phyloP scores from a whole-genome alignment of 2,888 invertebrate species.

The Tenthredo amoena region DNA sequence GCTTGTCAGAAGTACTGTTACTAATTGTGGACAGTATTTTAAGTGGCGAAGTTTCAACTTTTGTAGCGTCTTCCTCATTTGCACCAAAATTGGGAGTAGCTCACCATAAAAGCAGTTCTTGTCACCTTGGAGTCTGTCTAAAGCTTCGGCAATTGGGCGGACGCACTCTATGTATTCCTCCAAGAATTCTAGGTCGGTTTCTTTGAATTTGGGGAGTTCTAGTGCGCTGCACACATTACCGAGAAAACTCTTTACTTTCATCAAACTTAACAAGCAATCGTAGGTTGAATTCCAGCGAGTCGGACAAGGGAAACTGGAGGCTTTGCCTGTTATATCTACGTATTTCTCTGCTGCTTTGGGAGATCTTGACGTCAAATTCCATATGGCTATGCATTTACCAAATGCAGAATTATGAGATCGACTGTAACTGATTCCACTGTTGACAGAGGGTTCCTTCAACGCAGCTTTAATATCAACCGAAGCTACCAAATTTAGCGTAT shows the following conservation, averaged over 20 bases:
- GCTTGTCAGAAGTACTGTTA: conserved; percentile 30
- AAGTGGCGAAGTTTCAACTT: conserved; percentile 21
- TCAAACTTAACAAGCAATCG: conserved; percentile 1
- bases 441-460: too few relatives aligned
- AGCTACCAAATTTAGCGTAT: too few relatives aligned
- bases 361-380: conserved; percentile 31
- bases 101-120: conserved; percentile 22
- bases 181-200: conserved; percentile 35
- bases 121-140: conserved; percentile 27
- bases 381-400: conserved; percentile 11
- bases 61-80: conserved; percentile 23
- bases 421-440: too few relatives aligned
- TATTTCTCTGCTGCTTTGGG: conserved; percentile 37
- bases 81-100: conserved; percentile 20
- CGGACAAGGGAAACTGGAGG: conserved; percentile 23
- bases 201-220: background rate
- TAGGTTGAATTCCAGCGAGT: conserved; percentile 30
- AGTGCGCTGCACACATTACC: conserved; percentile 22
- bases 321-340: background rate
- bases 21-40: conserved; percentile 13
- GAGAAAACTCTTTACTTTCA: background rate
- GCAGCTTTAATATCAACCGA: too few relatives aligned
- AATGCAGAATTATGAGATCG: background rate
- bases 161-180: conserved; percentile 15
- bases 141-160: background rate